These are phyloP conservation scores for Phocoena phocoena DNA, from an alignment of 2,113 vertebrate species.

Conservation along the genomic window DNA sequence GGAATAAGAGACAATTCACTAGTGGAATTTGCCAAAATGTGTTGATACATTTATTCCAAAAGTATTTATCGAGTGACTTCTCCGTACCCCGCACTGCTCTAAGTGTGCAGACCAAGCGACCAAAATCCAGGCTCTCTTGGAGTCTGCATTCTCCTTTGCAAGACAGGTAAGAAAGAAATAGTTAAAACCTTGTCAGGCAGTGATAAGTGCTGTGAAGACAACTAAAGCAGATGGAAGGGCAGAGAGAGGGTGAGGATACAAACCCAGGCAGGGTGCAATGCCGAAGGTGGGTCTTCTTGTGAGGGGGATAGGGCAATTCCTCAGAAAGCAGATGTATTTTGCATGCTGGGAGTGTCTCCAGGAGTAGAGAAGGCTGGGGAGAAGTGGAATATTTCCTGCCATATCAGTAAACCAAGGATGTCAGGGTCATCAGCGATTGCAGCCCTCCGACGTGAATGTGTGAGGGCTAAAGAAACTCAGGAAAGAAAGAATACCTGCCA, in stretches of 20 bases:
- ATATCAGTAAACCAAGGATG: too few relatives aligned
- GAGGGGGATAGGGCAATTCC: neutral
- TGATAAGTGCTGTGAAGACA: neutral
- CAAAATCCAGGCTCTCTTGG: neutral
- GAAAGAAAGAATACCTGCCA: too few relatives aligned
- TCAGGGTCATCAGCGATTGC: too few relatives aligned
- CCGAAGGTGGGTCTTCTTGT: too few relatives aligned
- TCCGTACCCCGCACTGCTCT: neutral
- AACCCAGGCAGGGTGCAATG: neutral
- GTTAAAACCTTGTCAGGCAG: neutral
- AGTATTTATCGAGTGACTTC: neutral
- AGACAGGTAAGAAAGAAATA: neutral
- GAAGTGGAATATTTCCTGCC: too few relatives aligned
- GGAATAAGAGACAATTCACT: neutral
- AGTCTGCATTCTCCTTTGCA: neutral
- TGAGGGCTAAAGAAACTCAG: too few relatives aligned
- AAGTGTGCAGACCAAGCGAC: neutral
- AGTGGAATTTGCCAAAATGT: neutral
- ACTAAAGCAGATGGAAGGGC: neutral
- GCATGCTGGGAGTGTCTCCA: neutral
- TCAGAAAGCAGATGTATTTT: neutral
- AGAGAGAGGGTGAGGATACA: neutral
- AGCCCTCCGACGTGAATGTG: too few relatives aligned
- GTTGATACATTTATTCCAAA: neutral
- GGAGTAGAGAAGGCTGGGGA: neutral